These are phyloP conservation scores for Caenorhabditis inopinata DNA, from an alignment of 1,140 invertebrate species.

Conservation along the genomic window DNA sequence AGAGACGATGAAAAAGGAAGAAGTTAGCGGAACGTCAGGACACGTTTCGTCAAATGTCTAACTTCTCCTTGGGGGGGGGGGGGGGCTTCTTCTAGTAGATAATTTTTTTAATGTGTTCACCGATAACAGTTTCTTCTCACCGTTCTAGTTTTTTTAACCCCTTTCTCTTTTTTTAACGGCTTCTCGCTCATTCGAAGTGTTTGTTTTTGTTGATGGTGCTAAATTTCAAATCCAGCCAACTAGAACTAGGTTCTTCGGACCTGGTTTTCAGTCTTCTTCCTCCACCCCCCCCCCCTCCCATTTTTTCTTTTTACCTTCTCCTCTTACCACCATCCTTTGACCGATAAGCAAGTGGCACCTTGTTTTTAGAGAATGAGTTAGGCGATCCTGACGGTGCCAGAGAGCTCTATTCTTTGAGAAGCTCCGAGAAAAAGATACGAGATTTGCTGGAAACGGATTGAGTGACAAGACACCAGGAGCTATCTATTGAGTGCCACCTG, in stretches of 20 bases:
- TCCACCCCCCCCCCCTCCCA: not conserved
- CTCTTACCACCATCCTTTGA: not conserved
- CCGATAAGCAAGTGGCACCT: conserved; percentile 5
- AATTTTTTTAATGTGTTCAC: conserved; percentile 14
- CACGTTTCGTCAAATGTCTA: conserved; percentile 32
- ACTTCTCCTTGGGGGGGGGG: not conserved
- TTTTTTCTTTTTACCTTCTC: not conserved
- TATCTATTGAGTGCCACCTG: conserved; percentile 10
- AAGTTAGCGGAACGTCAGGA: conserved; percentile 22
- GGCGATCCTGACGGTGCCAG: not conserved
- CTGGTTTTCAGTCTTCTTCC: not conserved
- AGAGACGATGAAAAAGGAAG: not conserved
- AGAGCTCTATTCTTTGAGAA: not conserved
- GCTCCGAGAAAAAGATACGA: not conserved
- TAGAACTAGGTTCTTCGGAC: not conserved
- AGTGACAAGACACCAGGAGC: not conserved
- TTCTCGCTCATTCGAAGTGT: not conserved
- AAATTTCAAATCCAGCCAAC: not conserved
- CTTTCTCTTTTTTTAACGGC: no score
- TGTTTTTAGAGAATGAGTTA: conserved; percentile 21
- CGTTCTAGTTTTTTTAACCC: conserved; percentile 23
- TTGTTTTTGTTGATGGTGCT: conserved; percentile 27
- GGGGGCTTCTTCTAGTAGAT: not conserved
- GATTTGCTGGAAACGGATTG: conserved; percentile 19
- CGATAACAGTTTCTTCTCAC: conserved; percentile 31